Conservation (phyloP, 2,797 vertebrate genomes). For the Sternarchorhynchus goeldii region DNA sequence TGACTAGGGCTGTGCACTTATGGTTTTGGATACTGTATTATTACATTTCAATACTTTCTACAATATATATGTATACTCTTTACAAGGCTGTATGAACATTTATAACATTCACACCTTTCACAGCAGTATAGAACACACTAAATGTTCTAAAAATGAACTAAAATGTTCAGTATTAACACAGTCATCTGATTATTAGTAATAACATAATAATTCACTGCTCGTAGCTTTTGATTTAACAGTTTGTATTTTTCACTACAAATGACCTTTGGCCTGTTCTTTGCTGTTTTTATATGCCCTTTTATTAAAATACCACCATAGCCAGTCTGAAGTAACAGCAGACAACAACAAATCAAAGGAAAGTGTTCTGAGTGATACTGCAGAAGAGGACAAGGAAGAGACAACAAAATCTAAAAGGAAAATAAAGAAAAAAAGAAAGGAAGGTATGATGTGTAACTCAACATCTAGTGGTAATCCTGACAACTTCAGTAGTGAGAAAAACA, state of each 20-base stretch:
- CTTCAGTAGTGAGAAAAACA: background rate
- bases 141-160: too few species aligned
- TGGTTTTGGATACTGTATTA: background rate
- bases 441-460: slow-evolving; percentile 16
- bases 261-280: background rate
- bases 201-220: too few species aligned
- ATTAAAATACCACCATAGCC: slow-evolving; percentile 19
- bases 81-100: too few species aligned
- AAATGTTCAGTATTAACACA: too few species aligned
- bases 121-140: too few species aligned
- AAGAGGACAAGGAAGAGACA: slow-evolving; percentile 64
- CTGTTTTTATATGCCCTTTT: background rate
- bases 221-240: too few species aligned
- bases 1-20: too few species aligned
- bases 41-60: too few species aligned
- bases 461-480: background rate
- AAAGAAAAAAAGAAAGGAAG: slow-evolving; percentile 83
- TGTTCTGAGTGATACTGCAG: slow-evolving; percentile 53
- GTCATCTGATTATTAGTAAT: too few species aligned
- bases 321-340: slow-evolving; percentile 7
- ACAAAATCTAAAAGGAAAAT: slow-evolving; percentile 75
- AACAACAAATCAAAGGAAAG: slow-evolving; percentile 34
- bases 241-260: background rate
- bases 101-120: too few species aligned
- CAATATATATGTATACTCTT: too few species aligned